Percentiles rank a stretch among this genome's conserved stretches.
Conservation (phyloP, 2,888 invertebrate genomes). For the Nezara viridula region DNA sequence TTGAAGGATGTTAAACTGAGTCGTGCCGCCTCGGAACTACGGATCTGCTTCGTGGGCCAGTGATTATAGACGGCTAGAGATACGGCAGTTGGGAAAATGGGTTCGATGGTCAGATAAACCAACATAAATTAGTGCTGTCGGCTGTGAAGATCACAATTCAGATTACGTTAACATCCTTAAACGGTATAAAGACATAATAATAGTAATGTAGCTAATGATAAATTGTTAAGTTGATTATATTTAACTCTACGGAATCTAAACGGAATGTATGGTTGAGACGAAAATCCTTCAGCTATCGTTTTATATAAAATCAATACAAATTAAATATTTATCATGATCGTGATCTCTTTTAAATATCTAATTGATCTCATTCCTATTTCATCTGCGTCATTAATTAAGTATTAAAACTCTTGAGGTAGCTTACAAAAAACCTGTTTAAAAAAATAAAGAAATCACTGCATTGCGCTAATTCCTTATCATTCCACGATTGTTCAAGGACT, state of each 20-base stretch:
- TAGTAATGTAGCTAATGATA: not conserved
- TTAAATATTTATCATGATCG: no score
- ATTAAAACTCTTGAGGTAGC: no score
- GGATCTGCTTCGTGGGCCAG: not conserved
- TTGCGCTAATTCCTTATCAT: no score
- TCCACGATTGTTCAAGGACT: no score
- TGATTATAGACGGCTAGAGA: not conserved
- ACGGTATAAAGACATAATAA: not conserved
- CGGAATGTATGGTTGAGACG: not conserved
- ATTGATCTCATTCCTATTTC: no score
- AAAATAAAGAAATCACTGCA: no score
- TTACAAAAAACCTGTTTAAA: no score
- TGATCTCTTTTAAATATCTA: no score
- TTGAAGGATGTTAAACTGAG: not conserved
- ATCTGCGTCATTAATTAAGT: no score
- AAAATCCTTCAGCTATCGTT: not conserved
- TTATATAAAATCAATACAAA: not conserved
- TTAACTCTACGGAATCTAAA: not conserved
- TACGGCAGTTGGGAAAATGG: not conserved
- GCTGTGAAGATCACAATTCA: slow-evolving; percentile 25
- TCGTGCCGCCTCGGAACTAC: not conserved
- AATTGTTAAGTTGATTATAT: not conserved
- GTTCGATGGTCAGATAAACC: slow-evolving; percentile 3
- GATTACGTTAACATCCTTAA: slow-evolving; percentile 8
- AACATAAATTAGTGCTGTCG: not conserved